Base-by-base conservation (phyloP, 2,113 vertebrate species). In the Sorex fumeus region DNA sequence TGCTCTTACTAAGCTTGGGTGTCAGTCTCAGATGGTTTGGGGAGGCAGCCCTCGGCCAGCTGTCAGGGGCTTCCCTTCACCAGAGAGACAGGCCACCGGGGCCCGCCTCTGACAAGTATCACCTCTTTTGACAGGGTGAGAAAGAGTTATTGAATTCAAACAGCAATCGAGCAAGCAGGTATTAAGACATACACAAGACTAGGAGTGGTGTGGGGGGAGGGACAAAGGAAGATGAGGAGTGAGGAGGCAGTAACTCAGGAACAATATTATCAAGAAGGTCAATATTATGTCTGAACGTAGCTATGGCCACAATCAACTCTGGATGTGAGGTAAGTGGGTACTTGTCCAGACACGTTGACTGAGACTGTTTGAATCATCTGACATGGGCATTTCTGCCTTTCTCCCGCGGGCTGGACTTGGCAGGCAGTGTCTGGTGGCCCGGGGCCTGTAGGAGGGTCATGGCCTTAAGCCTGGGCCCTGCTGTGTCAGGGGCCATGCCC, bases 231-330 rank as follows among this genome's bases (percentile, higher is more conserved):
- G 75, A 36, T 0, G 57, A 67, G 0, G 43, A 27, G 47, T 13
- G 47, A 50, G 80, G 89, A 47, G 67, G 94, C 53, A 85, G 81
- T 57, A 69, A n/a, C 50, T 1, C 6, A 62, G 81, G 88, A 60
- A 76, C 34, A 70, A 79, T 21, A 85, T 4, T 76, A 80, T 16
- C 90, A 94, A 77, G 71, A 34, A 30, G 60, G 80, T 70, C 86
- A 88, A 6, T 32, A 72, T 30, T 72, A 72, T 81, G 83, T 60
- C 94, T 90, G 89, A 84, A 91, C 6, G 94, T 93, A 96, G 94
- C 93, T 93, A 96, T 75, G 94, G 95, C 72, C 78, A 84, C 91
- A 92, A 92, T 83, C 94, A 21, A 76, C 76, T 9, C 80, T 40
- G 81, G 94, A 85, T 84, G 93, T 6, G 9, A 79, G 84, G 92